Conservation (phyloP, 2,888 invertebrate species). For the Tiliacea citrago region DNA sequence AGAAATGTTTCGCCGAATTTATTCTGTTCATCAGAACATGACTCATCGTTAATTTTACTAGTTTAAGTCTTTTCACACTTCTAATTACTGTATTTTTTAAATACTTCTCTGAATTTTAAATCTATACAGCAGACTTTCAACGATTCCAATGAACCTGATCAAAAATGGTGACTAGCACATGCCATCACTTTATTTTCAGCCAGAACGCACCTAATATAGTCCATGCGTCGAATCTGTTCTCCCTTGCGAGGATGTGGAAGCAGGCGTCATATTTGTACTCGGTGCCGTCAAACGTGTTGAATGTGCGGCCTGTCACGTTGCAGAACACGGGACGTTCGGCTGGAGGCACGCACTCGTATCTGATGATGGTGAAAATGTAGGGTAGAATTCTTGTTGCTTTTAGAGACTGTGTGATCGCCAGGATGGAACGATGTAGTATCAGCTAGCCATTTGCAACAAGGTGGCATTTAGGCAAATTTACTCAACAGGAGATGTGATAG, state of each 20-base stretch:
- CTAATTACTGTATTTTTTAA: too few species aligned
- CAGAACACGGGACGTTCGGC: constrained; percentile 92
- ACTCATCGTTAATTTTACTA: too few species aligned
- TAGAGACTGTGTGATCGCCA: not conserved
- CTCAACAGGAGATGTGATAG: not conserved
- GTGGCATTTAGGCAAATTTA: not conserved
- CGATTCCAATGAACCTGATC: not conserved
- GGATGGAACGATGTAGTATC: not conserved
- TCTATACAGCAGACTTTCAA: not conserved
- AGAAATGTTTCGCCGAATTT: too few species aligned
- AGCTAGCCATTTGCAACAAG: not conserved
- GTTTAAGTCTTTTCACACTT: too few species aligned
- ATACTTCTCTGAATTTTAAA: too few species aligned
- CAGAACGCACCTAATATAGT: constrained; percentile 91
- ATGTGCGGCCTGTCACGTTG: constrained; percentile 93
- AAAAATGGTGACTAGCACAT: not conserved
- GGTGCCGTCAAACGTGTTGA: constrained; percentile 95
- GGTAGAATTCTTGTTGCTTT: not conserved
- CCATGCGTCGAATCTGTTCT: constrained; percentile 93
- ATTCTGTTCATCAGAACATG: too few species aligned
- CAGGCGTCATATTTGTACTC: constrained; percentile 96
- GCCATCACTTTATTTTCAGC: not conserved
- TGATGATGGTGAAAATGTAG: constrained; percentile 66
- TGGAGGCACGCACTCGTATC: constrained; percentile 92
- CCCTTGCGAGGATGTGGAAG: constrained; percentile 94